Conservation (phyloP, 2,888 invertebrate genomes). For the Agrochola circellaris region DNA sequence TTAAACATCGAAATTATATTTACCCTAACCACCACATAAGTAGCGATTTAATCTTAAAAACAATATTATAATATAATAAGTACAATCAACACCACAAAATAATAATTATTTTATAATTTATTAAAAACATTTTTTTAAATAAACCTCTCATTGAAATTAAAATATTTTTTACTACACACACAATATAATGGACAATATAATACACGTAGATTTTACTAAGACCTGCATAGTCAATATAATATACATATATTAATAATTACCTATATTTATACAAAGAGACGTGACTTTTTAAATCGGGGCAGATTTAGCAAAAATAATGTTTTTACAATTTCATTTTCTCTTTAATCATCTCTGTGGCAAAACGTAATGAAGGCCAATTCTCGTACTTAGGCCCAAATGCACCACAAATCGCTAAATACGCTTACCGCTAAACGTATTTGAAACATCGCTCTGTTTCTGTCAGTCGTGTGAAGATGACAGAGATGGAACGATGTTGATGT, state of each 20-base stretch:
- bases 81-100: conserved; percentile 55
- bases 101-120: conserved; percentile 29
- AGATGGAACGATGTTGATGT: background rate
- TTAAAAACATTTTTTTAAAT: conserved; percentile 49
- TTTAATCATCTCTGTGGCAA: background rate
- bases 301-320: background rate
- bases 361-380: background rate
- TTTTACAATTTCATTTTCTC: background rate
- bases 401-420: background rate
- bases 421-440: background rate
- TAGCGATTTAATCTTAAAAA: conserved; percentile 46
- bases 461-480: background rate
- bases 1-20: conserved; percentile 59
- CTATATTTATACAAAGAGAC: background rate
- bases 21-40: conserved; percentile 39
- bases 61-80: conserved; percentile 45
- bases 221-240: conserved; percentile 15
- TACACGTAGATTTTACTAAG: conserved; percentile 47
- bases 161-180: conserved; percentile 39
- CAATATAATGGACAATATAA: conserved; percentile 32
- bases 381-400: background rate
- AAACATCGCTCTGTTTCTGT: background rate
- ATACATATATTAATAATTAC: conserved; percentile 13
- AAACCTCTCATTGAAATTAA: conserved; percentile 38
- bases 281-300: background rate